A percentile compares a stretch with the other conserved stretches of the same genome.
These are phyloP conservation scores for Erpetoichthys calabaricus DNA, from an alignment of 2,797 vertebrate species.

Conservation along the genomic window DNA sequence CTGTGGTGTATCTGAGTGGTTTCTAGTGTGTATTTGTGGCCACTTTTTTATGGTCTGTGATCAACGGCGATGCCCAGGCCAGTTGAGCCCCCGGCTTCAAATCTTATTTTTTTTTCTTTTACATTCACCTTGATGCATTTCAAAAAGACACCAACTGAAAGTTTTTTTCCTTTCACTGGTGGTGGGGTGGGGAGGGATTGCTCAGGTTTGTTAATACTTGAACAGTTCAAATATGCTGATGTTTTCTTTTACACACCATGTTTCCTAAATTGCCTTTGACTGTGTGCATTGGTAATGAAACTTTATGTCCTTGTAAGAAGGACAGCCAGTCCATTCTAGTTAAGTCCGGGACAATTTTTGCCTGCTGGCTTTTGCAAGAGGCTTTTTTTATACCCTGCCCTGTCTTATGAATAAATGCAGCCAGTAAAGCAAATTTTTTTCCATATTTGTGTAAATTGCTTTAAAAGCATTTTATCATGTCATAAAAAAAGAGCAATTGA, in stretches of 20 bases:
- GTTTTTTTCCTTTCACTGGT: background rate
- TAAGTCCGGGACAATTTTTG: constrained; percentile 79
- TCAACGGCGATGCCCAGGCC: too few species aligned
- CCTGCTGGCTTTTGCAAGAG: constrained; percentile 49
- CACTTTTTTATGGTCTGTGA: too few species aligned
- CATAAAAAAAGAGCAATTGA: constrained; percentile 98
- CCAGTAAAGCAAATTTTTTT: constrained; percentile 60
- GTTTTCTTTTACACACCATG: constrained; percentile 89
- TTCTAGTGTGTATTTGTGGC: too few species aligned
- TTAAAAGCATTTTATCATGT: constrained; percentile 99
- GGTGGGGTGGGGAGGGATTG: constrained; percentile 19
- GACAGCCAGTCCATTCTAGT: constrained; percentile 91
- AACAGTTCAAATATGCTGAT: constrained; percentile 88
- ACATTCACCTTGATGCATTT: constrained; percentile 27
- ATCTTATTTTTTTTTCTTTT: constrained; percentile 14
- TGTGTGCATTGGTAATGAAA: constrained; percentile 98
- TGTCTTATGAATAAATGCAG: constrained; percentile 77
- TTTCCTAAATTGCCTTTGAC: constrained; percentile 99
- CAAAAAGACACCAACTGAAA: constrained; percentile 32
- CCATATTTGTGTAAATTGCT: constrained; percentile 99
- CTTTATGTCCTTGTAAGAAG: constrained; percentile 99
- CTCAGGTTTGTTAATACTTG: constrained; percentile 50
- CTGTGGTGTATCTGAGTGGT: too few species aligned
- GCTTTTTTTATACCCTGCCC: constrained; percentile 41
- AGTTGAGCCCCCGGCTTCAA: too few species aligned